Percentiles rank a stretch among this genome's conserved stretches.
phyloP scores from a whole-genome alignment of 2,797 vertebrate species.

The Merluccius polli region DNA sequence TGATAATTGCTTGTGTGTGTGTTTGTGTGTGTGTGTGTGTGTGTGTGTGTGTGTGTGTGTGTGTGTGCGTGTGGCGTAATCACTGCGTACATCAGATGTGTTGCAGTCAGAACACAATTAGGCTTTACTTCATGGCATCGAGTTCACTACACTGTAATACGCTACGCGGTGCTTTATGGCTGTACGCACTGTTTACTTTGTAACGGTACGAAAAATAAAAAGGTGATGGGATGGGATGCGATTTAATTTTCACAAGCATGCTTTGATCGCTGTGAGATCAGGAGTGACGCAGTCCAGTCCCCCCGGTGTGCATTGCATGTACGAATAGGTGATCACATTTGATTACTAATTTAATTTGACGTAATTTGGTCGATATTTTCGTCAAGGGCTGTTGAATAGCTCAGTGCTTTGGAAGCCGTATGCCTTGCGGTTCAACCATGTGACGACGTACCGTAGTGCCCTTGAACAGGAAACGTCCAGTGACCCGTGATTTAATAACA shows the following conservation, averaged over 20 bases:
- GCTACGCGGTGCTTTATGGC: background rate
- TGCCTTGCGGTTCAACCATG: background rate
- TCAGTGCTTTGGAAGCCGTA: background rate
- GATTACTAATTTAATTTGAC: background rate
- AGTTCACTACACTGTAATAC: conserved; percentile 1
- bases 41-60: too few relatives aligned
- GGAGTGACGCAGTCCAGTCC: background rate
- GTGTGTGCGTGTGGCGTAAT: conserved; percentile 33
- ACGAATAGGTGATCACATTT: background rate
- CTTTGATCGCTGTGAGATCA: background rate
- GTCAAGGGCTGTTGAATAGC: background rate
- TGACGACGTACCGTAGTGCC: too few relatives aligned
- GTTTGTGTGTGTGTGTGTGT: too few relatives aligned
- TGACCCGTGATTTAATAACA: background rate
- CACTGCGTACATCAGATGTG: conserved; percentile 44
- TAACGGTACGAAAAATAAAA: background rate
- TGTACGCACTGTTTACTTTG: background rate
- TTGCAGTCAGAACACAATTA: conserved; percentile 28
- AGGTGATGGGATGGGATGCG: background rate
- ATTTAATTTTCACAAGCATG: background rate
- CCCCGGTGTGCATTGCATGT: background rate
- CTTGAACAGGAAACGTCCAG: too few relatives aligned
- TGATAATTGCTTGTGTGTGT: conserved; percentile 44
- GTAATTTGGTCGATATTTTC: background rate
- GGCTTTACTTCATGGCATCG: conserved; percentile 30